phyloP scores from a whole-genome alignment of 2,888 invertebrate species.

The Sipunculus nudus region DNA sequence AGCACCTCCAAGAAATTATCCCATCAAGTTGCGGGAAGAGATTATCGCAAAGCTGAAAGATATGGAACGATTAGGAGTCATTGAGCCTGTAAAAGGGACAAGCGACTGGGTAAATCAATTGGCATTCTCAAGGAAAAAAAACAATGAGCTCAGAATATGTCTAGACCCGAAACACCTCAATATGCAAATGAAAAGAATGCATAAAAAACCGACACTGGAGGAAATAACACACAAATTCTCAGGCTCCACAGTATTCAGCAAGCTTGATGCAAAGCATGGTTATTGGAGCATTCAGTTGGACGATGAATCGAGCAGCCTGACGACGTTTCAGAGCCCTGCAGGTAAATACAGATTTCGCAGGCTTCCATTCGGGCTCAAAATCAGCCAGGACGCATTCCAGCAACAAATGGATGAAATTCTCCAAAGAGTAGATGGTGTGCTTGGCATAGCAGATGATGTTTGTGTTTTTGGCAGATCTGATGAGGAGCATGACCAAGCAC shows the following conservation, averaged over 20 bases:
- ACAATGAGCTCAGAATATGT: slow-evolving; percentile 20
- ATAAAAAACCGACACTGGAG: slow-evolving; percentile 21
- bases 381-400: slow-evolving; percentile 14
- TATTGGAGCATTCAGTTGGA: slow-evolving; percentile 27
- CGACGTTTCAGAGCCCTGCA: slow-evolving; percentile 18
- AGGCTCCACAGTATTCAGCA: slow-evolving; percentile 20
- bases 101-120: slow-evolving; percentile 22
- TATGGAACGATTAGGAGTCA: slow-evolving; percentile 12
- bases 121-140: slow-evolving; percentile 9
- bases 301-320: slow-evolving; percentile 4
- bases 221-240: slow-evolving; percentile 21
- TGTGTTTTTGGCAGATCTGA: not conserved
- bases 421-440: not conserved
- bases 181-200: slow-evolving; percentile 15
- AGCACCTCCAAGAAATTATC: no score
- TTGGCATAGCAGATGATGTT: slow-evolving; percentile 7
- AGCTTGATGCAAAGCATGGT: slow-evolving; percentile 27
- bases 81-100: not conserved
- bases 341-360: slow-evolving; percentile 3
- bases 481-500: not conserved
- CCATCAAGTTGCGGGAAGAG: no score
- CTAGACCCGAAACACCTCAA: slow-evolving; percentile 28
- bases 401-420: slow-evolving; percentile 8
- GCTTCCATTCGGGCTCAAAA: slow-evolving; percentile 5
- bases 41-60: no score